A percentile compares a stretch with the other conserved stretches of the same genome.
Evolutionary conservation across 2,888 invertebrate species (phyloP).

Genomic region (Oeneis ivallda): DNA sequence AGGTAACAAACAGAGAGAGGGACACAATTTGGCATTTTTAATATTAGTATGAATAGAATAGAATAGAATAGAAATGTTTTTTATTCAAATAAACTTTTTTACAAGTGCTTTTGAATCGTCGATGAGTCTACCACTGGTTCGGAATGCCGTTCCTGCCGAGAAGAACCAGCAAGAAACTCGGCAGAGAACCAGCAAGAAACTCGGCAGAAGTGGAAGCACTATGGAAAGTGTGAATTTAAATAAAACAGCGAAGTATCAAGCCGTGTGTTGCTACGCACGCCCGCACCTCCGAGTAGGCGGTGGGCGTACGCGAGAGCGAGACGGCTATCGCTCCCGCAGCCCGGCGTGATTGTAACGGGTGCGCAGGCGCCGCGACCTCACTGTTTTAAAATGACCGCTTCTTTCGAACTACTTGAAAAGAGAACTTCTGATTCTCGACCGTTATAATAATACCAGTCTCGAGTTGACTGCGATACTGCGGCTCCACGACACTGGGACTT

Average conservation of each 20-base stretch:
- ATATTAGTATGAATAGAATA: too few relatives aligned
- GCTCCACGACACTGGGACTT: too few relatives aligned
- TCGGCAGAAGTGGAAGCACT: too few relatives aligned
- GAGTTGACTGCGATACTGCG: neutral
- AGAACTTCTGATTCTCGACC: slow-evolving; percentile 19
- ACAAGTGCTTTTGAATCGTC: too few relatives aligned
- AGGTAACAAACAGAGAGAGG: neutral
- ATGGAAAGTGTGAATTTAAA: neutral
- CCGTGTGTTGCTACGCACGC: slow-evolving; percentile 46
- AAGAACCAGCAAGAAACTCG: too few relatives aligned
- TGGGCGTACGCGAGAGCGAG: slow-evolving; percentile 59
- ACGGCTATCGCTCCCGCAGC: slow-evolving; percentile 44
- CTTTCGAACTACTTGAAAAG: slow-evolving; percentile 47
- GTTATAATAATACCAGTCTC: slow-evolving; percentile 11
- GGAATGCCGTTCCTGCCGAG: too few relatives aligned
- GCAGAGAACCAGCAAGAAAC: too few relatives aligned
- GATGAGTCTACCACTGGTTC: too few relatives aligned
- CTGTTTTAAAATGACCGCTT: slow-evolving; percentile 57
- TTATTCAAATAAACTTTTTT: too few relatives aligned
- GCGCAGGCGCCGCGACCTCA: slow-evolving; percentile 62
- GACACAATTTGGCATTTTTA: neutral
- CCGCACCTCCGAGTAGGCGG: slow-evolving; percentile 66
- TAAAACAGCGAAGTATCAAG: slow-evolving; percentile 59
- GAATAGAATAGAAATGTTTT: too few relatives aligned
- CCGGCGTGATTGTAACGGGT: slow-evolving; percentile 58